Conservation (phyloP, 2,113 vertebrate species). For the Trichechus manatus region DNA sequence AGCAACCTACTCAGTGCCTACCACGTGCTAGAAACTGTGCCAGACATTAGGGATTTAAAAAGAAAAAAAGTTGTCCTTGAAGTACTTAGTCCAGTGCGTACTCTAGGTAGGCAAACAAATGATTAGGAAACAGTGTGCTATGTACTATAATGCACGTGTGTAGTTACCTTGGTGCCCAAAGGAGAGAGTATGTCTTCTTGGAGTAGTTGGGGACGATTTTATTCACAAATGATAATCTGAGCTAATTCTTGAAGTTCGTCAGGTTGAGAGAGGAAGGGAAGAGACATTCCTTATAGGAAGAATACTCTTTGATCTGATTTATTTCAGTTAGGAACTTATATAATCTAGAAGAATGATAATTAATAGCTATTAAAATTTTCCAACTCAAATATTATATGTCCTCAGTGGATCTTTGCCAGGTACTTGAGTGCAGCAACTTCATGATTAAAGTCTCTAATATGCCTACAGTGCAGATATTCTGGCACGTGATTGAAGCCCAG, state of each 20-base stretch:
- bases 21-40: neutral
- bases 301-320: constrained; percentile 16
- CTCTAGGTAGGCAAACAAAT: neutral
- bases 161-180: neutral
- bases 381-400: neutral
- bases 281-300: neutral
- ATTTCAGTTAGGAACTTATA: neutral
- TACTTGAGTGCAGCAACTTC: neutral
- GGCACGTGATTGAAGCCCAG: neutral
- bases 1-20: neutral
- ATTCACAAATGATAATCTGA: neutral
- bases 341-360: neutral
- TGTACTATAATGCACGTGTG: neutral
- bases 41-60: neutral
- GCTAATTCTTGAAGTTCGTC: constrained; percentile 9
- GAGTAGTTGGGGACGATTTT: neutral
- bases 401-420: neutral
- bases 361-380: neutral
- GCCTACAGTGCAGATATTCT: neutral
- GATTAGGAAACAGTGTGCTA: neutral
- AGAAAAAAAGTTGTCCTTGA: neutral
- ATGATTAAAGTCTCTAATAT: neutral
- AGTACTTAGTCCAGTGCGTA: neutral
- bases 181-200: neutral
- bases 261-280: constrained; percentile 13